Evolutionary conservation across 1,140 invertebrate species (phyloP), one percentile per base, ranked within the genome.

Genomic region (Rhyacophila brunnea): DNA sequence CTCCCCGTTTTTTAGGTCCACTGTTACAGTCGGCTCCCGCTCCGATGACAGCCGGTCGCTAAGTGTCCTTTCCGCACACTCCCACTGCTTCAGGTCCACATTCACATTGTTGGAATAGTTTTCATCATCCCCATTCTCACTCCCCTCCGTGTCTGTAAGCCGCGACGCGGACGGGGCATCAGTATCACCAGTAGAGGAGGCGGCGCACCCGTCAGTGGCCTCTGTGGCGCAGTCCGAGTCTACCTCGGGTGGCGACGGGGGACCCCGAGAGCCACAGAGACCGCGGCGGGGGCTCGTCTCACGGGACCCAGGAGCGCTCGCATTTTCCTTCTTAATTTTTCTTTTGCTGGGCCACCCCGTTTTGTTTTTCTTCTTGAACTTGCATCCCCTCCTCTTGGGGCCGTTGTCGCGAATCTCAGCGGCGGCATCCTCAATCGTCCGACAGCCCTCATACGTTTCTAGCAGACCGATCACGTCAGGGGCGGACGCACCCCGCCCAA

Each of bases 341-440:
- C 66, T 76, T 60, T 78, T 78, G 55, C 65, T 75, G 1, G 77
- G 77, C 77, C 77, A 80, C 3, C 77, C 77, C 0, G 77, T 80
- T 47, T 69, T 68, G 56, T 80, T 80, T 70, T 77, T 79, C 70
- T 78, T 78, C 68, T 77, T 77, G 60, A 77, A 75, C 49, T 70
- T 75, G 10, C 71, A 71, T 0, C 74, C 70, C 51, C 68, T 68
- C 45, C 64, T 20, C 53, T 60, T 65, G 10, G 35, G 45, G 2
- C 28, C 19, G 32, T 43, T 66, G 14, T 72, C 70, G 20, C 70
- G 68, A 13, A 80, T 72, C 63, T 78, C 73, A 56, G 74, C 71
- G 4, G 46, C 64, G 0, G 64, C 44, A 2, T 59, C 48, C 19
- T 65, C 64, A 11, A 65, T 35, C 1, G 20, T 52, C 17, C 56